A percentile compares a stretch with the other conserved stretches of the same genome.
Evolutionary conservation across 2,797 vertebrate genomes (phyloP).

Genomic region (Micrastur ruficollis): DNA sequence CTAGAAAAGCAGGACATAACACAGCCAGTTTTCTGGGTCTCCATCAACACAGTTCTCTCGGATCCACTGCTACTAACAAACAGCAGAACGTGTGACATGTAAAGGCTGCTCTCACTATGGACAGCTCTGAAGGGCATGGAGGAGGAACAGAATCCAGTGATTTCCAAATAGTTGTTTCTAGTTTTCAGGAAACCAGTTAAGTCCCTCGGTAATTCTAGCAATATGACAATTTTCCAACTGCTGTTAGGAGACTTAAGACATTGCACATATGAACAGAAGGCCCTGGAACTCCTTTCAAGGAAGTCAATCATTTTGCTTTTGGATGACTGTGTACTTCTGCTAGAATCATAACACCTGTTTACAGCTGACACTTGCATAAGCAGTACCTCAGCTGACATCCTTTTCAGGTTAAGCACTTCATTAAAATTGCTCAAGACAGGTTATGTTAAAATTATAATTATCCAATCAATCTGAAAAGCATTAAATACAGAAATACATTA

Average conservation of each 20-base stretch:
- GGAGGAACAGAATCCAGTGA: not conserved
- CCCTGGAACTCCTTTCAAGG: not conserved
- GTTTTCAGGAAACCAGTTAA: not conserved
- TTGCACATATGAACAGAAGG: not conserved
- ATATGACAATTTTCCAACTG: not conserved
- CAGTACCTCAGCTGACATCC: not conserved
- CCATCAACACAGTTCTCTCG: not conserved
- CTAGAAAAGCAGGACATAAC: not conserved
- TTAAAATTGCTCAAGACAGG: not conserved
- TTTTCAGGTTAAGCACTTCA: not conserved
- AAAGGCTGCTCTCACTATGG: not conserved
- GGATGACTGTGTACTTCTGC: not conserved
- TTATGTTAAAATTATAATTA: not conserved
- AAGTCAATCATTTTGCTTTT: not conserved
- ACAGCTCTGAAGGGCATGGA: not conserved
- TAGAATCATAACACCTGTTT: not conserved
- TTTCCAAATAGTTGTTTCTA: not conserved
- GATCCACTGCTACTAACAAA: not conserved
- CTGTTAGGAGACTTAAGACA: not conserved
- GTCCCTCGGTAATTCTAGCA: not conserved
- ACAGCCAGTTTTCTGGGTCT: not conserved
- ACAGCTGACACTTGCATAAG: not conserved
- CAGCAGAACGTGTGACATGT: accelerated
- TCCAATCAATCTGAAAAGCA: not conserved
- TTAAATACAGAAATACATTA: not conserved